phyloP scores from a whole-genome alignment of 2,888 invertebrate species.

The Pseudeuparius sepicola region DNA sequence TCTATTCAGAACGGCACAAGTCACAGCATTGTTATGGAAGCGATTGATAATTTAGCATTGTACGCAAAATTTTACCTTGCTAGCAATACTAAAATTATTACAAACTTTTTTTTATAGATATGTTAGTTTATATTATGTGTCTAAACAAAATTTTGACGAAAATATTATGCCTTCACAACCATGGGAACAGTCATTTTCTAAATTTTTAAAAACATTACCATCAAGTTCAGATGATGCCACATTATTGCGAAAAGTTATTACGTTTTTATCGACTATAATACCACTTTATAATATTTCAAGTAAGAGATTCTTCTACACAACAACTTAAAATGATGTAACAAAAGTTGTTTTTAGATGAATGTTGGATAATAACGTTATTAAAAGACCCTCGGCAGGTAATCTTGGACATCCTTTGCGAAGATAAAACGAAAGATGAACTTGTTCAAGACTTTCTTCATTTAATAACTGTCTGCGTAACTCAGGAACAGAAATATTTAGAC shows the following conservation, averaged over 20 bases:
- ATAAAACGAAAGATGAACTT: conserved; percentile 28
- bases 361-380: conserved; percentile 33
- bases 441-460: conserved; percentile 35
- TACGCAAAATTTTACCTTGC: conserved; percentile 37
- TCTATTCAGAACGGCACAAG: conserved; percentile 54
- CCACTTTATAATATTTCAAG: conserved; percentile 31
- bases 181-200: conserved; percentile 51
- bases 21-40: conserved; percentile 47
- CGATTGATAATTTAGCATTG: conserved; percentile 48
- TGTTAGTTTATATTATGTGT: conserved; percentile 22
- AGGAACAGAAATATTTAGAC: conserved; percentile 32
- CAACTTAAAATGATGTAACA: too few relatives aligned
- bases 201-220: conserved; percentile 54
- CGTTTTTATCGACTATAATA: conserved; percentile 29
- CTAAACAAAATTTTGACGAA: conserved; percentile 13
- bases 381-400: conserved; percentile 31
- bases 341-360: too few relatives aligned
- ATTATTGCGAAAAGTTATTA: conserved; percentile 44
- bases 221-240: conserved; percentile 53
- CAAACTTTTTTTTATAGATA: conserved; percentile 24
- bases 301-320: too few relatives aligned
- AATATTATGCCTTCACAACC: conserved; percentile 40
- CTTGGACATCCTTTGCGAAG: conserved; percentile 30
- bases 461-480: conserved; percentile 33
- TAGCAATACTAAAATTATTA: too few relatives aligned